These are phyloP conservation scores for Automeris io DNA, from an alignment of 2,888 invertebrate genomes.

Conservation along the genomic window DNA sequence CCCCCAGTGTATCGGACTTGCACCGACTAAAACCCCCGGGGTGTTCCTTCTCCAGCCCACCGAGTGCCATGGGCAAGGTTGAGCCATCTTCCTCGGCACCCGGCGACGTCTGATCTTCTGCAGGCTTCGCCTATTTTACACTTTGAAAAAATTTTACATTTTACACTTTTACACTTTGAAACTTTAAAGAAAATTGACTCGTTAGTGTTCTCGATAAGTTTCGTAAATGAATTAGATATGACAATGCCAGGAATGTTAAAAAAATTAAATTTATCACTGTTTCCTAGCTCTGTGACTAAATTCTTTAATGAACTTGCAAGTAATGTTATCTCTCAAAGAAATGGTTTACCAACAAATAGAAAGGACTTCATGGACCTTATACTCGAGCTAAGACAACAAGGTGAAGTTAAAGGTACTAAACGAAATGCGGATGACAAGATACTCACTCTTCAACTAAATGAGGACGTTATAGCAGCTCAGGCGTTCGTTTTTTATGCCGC, in stretches of 20 bases:
- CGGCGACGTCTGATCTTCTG: too few species aligned
- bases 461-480: conserved; percentile 47
- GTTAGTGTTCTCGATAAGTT: conserved; percentile 16
- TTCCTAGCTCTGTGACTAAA: conserved; percentile 21
- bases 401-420: conserved; percentile 20
- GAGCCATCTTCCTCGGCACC: too few species aligned
- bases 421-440: conserved; percentile 15
- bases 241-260: conserved; percentile 38
- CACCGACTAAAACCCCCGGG: too few species aligned
- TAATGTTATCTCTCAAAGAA: conserved; percentile 28
- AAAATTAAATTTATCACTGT: conserved; percentile 24
- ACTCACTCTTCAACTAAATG: conserved; percentile 28
- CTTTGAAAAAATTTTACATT: too few species aligned
- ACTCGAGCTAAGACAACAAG: conserved; percentile 30
- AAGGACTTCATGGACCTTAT: conserved; percentile 46
- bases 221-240: conserved; percentile 27
- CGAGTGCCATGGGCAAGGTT: too few species aligned
- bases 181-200: conserved; percentile 16
- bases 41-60: too few species aligned
- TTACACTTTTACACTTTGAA: too few species aligned
- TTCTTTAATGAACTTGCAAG: conserved; percentile 32
- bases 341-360: conserved; percentile 28
- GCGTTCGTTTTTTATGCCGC: conserved; percentile 57
- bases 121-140: too few species aligned
- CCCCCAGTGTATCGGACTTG: too few species aligned